phyloP scores from a whole-genome alignment of 37 sponge, comb jelly and placozoan species.

The Chondrosia reniformis region DNA sequence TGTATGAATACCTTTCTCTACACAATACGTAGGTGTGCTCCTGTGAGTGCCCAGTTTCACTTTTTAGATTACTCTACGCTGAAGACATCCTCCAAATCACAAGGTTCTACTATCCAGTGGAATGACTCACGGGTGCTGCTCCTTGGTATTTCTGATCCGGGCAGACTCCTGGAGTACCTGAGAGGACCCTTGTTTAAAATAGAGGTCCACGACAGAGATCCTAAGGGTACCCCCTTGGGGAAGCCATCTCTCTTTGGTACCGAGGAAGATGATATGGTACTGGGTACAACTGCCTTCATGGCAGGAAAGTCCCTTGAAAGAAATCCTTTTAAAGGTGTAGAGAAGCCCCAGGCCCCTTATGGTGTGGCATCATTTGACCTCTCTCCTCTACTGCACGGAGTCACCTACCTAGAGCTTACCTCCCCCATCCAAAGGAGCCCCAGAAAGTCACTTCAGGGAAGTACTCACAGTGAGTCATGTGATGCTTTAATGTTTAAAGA shows the following conservation, averaged over 20 bases:
- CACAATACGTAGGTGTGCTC: slow-evolving; percentile 57
- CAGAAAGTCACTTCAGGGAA: no score
- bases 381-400: slow-evolving; percentile 54
- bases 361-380: slow-evolving; percentile 79
- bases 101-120: slow-evolving; percentile 43
- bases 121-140: slow-evolving; percentile 59
- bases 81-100: slow-evolving; percentile 35
- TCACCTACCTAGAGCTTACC: slow-evolving; percentile 38
- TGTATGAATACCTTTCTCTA: not conserved
- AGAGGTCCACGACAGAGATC: slow-evolving; percentile 85
- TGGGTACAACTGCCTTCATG: slow-evolving; percentile 53
- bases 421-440: slow-evolving; percentile 53
- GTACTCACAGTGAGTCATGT: no score
- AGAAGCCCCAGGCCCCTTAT: slow-evolving; percentile 44
- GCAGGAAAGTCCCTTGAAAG: not conserved
- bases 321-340: slow-evolving; percentile 30
- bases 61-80: slow-evolving; percentile 39
- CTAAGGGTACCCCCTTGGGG: not conserved
- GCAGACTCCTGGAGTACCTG: slow-evolving; percentile 64
- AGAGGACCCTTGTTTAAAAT: slow-evolving; percentile 79
- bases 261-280: slow-evolving; percentile 28
- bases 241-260: slow-evolving; percentile 54
- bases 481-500: no score
- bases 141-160: slow-evolving; percentile 57
- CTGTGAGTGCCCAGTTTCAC: slow-evolving; percentile 61